Evolutionary conservation across 2,113 vertebrate genomes (phyloP), one percentile per base, ranked within the genome.

Genomic region (Donacobius atricapilla): DNA sequence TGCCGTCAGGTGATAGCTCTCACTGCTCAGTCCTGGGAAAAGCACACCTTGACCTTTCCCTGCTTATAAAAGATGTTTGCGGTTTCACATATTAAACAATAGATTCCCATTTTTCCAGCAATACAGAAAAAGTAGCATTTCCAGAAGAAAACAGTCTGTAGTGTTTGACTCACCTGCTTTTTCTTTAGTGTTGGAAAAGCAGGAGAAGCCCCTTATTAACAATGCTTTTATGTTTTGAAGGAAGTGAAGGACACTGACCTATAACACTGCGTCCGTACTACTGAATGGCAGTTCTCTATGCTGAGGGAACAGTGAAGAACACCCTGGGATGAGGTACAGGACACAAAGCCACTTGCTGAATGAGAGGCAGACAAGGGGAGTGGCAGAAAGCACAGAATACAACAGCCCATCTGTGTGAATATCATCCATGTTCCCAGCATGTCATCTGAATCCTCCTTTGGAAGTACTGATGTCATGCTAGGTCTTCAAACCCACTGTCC

Each of bases 351-450:
- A 24, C 20, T 40, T 45, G 17, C 11, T 64, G 69, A 84, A 56
- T 2, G 4, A 61, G 12, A 28, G 13, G 23, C 31, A 2, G 23
- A 25, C 64, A 51, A 24, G 8, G 6, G 2, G 4, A 6, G 7
- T 31, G 48, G 69, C 15, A 54, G n/a, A 63, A 82, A 61, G 42
- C 77, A 58, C 2, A 2, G 35, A 58, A 35, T n/a, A 42, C 25
- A 90, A n/a, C 28, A 70, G 39, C 13, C 35, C 2, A 1, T 35
- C 28, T 47, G 7, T 8, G 19, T 10, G 1, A 30, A 2, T 21
- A n/a, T 16, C 2, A 1, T 42, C 18, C 8, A 5, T 13, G 13
- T 11, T 39, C 22, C 17, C 1, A 6, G 15, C 2, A 10, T 4
- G 10, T 39, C 15, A 56, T 8, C 21, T 40, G 12, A 51, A 13